A percentile compares a stretch with the other conserved stretches of the same genome.
Evolutionary conservation across 2,113 vertebrate species (phyloP).

Genomic region (Upupa epops): DNA sequence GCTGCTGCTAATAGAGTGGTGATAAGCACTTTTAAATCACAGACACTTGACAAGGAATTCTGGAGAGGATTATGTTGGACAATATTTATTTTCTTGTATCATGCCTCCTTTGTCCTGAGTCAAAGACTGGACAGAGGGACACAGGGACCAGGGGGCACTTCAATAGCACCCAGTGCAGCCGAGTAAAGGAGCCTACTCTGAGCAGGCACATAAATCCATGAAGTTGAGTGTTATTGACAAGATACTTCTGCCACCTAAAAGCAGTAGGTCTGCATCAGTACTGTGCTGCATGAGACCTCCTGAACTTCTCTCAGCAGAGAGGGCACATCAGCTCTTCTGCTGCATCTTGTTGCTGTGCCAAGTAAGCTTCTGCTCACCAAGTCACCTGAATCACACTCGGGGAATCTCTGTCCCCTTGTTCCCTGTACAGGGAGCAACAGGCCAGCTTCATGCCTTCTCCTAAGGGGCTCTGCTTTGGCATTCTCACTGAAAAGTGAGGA

Average conservation of each 20-base stretch:
- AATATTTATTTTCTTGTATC: not conserved
- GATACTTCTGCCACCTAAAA: not conserved
- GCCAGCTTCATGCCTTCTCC: not conserved
- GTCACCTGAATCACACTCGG: rapidly evolving
- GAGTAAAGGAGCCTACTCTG: not conserved
- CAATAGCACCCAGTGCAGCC: rapidly evolving
- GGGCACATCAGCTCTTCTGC: not conserved
- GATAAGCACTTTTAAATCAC: not conserved
- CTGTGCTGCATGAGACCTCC: not conserved
- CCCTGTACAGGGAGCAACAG: not conserved
- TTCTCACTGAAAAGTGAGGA: not conserved
- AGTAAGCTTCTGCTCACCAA: not conserved
- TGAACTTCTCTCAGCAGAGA: not conserved
- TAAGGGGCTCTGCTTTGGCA: not conserved
- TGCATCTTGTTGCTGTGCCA: not conserved
- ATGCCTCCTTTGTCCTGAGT: not conserved
- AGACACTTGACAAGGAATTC: not conserved
- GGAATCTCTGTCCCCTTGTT: not conserved
- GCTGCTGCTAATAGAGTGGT: not conserved
- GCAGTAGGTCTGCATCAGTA: rapidly evolving
- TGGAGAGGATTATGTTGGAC: not conserved
- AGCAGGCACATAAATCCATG: not conserved
- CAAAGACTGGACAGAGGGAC: not conserved
- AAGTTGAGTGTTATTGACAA: rapidly evolving
- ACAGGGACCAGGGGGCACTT: not conserved